A percentile compares a stretch with the other conserved stretches of the same genome.
phyloP scores from a whole-genome alignment of 2,888 invertebrate species.

The Clepsis dumicolana region DNA sequence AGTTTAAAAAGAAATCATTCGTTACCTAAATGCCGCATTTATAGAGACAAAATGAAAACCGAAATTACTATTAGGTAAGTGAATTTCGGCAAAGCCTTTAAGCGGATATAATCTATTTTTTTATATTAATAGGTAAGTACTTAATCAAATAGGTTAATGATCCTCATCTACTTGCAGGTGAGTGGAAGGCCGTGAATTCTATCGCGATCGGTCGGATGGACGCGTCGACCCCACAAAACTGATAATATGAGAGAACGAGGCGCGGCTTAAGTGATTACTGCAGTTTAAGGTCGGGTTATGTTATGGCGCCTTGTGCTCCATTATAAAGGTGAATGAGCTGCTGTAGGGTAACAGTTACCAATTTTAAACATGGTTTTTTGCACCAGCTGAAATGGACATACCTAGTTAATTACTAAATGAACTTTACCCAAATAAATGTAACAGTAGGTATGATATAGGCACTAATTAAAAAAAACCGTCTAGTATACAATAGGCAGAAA shows the following conservation, averaged over 20 bases:
- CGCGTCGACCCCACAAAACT: conserved; percentile 66
- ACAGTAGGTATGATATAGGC: too few relatives aligned
- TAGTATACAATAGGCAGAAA: too few relatives aligned
- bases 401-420: too few relatives aligned
- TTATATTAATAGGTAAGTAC: conserved; percentile 2
- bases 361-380: too few relatives aligned
- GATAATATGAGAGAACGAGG: conserved; percentile 73
- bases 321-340: neutral
- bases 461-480: too few relatives aligned
- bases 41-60: too few relatives aligned
- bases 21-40: too few relatives aligned
- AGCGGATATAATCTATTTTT: neutral
- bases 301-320: conserved; percentile 48
- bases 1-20: neutral
- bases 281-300: conserved; percentile 66
- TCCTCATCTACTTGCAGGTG: neutral
- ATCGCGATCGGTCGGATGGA: conserved; percentile 64
- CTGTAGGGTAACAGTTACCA: too few relatives aligned
- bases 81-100: neutral
- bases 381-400: too few relatives aligned
- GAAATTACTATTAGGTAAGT: too few relatives aligned
- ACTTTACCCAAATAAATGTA: too few relatives aligned
- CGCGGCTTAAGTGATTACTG: conserved; percentile 84
- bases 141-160: neutral
- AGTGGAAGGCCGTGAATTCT: conserved; percentile 43